Evolutionary conservation across 2,888 invertebrate genomes (phyloP).

Genomic region (Acrobasis repandana): DNA sequence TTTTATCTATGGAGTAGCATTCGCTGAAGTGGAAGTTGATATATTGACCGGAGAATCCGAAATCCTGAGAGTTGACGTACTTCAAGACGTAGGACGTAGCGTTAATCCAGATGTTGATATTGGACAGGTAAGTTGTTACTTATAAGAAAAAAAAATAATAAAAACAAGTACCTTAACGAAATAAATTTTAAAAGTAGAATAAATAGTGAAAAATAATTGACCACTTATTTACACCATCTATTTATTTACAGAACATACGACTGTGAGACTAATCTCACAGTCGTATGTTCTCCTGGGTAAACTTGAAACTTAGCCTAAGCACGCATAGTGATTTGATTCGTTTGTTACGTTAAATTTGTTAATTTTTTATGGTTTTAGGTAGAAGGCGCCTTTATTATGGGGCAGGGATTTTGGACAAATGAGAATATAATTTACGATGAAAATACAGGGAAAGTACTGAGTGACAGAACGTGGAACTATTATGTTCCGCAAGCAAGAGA

Average conservation of each 20-base stretch:
- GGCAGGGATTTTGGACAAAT: slow-evolving; percentile 86
- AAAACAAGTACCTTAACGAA: too few species aligned
- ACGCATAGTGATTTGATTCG: neutral
- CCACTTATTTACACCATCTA: too few species aligned
- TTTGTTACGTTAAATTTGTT: neutral
- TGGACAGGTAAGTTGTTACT: slow-evolving; percentile 77
- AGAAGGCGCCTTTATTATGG: slow-evolving; percentile 90
- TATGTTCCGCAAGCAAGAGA: slow-evolving; percentile 87
- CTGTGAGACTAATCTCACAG: too few species aligned
- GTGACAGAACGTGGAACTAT: slow-evolving; percentile 90
- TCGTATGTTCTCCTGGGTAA: too few species aligned
- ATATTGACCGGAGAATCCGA: slow-evolving; percentile 86
- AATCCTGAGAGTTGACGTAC: slow-evolving; percentile 82
- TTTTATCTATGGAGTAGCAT: slow-evolving; percentile 77
- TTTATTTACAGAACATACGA: too few species aligned
- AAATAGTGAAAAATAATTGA: neutral
- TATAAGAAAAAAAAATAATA: too few species aligned
- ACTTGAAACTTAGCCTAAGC: too few species aligned
- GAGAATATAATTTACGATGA: slow-evolving; percentile 85
- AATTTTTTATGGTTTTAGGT: slow-evolving; percentile 43
- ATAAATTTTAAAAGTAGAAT: too few species aligned
- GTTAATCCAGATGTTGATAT: slow-evolving; percentile 85
- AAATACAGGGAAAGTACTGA: slow-evolving; percentile 85
- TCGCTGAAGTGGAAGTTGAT: slow-evolving; percentile 87
- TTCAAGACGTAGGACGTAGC: slow-evolving; percentile 85